phyloP scores from a whole-genome alignment of 1,140 invertebrate genomes.

The Phymorhynchus buccinoides region DNA sequence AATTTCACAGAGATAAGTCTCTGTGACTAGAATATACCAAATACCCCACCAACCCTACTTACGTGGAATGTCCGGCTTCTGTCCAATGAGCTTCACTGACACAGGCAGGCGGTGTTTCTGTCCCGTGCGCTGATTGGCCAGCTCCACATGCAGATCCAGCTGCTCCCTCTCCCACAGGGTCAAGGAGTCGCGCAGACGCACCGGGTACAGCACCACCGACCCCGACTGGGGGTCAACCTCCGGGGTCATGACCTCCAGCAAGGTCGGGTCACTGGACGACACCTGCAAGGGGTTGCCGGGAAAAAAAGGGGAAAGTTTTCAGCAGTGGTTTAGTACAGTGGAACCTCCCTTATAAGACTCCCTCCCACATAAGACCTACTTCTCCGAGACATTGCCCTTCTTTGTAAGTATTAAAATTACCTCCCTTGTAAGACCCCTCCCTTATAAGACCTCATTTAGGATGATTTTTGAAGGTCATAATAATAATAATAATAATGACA shows the following conservation, averaged over 20 bases:
- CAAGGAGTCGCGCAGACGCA: conserved; percentile 60
- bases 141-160: conserved; percentile 61
- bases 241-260: conserved; percentile 61
- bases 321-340: too few relatives aligned
- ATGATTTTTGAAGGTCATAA: too few relatives aligned
- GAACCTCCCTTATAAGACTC: too few relatives aligned
- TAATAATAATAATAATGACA: too few relatives aligned
- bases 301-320: neutral
- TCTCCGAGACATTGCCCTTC: too few relatives aligned
- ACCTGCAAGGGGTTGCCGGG: conserved; percentile 48
- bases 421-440: too few relatives aligned
- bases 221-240: conserved; percentile 57
- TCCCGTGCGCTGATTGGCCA: conserved; percentile 60
- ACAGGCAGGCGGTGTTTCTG: conserved; percentile 66
- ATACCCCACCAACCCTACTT: conserved; percentile 33
- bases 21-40: neutral
- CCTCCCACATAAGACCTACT: too few relatives aligned
- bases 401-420: too few relatives aligned
- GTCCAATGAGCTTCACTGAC: conserved; percentile 64
- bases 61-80: conserved; percentile 59
- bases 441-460: too few relatives aligned
- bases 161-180: conserved; percentile 62
- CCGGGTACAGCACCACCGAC: conserved; percentile 58
- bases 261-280: conserved; percentile 61
- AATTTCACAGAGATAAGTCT: too few relatives aligned